A percentile compares a stretch with the other conserved stretches of the same genome.
Evolutionary conservation across 2,888 invertebrate genomes (phyloP).

Genomic region (Amiota minor): DNA sequence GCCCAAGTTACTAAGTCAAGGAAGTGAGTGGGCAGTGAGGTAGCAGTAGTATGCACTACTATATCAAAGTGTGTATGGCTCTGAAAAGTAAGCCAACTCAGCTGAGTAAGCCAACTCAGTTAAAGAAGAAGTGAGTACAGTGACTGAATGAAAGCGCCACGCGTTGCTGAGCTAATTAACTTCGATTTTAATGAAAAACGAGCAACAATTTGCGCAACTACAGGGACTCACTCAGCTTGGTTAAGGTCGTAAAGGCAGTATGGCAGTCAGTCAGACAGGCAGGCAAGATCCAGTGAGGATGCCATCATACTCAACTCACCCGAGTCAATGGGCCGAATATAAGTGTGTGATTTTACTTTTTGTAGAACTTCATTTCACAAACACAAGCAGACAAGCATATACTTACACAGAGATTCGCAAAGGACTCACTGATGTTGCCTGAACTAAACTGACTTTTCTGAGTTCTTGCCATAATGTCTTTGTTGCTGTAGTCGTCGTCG

Average conservation of each 20-base stretch:
- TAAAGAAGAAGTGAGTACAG: no score
- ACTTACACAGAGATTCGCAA: background rate
- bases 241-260: background rate
- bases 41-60: constrained; percentile 42
- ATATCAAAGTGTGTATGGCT: no score
- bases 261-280: constrained; percentile 47
- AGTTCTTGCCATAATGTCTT: no score
- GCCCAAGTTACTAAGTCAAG: background rate
- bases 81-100: no score
- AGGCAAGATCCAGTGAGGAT: constrained; percentile 48
- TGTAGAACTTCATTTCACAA: background rate
- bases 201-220: constrained; percentile 57
- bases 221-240: background rate
- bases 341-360: constrained; percentile 34
- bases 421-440: background rate
- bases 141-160: no score
- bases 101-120: no score
- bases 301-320: background rate
- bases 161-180: constrained; percentile 55
- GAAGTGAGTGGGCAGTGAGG: background rate
- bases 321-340: constrained; percentile 60
- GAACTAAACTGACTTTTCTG: no score
- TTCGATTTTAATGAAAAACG: constrained; percentile 66
- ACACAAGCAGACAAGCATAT: background rate
- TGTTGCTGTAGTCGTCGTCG: background rate